These are phyloP conservation scores for Tupiocoris notatus DNA, from an alignment of 2,888 invertebrate genomes.

Conservation along the genomic window DNA sequence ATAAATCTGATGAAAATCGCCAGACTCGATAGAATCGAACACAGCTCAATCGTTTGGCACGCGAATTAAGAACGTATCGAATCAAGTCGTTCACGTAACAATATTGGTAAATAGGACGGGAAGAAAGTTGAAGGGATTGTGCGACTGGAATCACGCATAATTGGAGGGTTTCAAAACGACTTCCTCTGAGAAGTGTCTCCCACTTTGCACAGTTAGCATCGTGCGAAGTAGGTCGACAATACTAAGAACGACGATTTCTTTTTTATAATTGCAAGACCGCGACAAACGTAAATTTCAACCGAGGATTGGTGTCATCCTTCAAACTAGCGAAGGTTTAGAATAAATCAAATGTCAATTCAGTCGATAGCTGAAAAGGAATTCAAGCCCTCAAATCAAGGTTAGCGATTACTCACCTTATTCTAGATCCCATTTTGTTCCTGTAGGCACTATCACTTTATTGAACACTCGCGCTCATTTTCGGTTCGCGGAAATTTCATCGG, in stretches of 20 bases:
- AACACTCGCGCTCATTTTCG: not conserved
- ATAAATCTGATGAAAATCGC: no score
- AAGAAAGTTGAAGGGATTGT: not conserved
- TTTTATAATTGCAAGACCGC: no score
- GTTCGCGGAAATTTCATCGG: not conserved
- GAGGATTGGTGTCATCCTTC: no score
- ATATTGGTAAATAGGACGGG: not conserved
- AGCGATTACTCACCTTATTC: conserved; percentile 20
- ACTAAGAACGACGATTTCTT: no score
- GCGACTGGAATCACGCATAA: conserved; percentile 20
- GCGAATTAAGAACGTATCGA: not conserved
- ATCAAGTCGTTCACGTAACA: not conserved
- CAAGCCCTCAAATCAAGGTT: not conserved
- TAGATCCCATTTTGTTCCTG: conserved; percentile 17
- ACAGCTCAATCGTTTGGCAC: no score
- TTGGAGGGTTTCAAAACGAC: conserved; percentile 16
- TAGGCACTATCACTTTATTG: not conserved
- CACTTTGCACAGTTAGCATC: not conserved
- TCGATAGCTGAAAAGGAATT: not conserved
- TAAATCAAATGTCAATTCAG: no score
- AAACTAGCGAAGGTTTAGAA: no score
- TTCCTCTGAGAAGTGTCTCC: conserved; percentile 12
- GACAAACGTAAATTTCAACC: no score
- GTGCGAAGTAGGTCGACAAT: conserved; percentile 37
- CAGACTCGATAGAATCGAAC: no score